Percentiles rank a stretch among this genome's conserved stretches.
These are phyloP conservation scores for Parnassius orleans DNA, from an alignment of 2,888 invertebrate species.

Conservation along the genomic window DNA sequence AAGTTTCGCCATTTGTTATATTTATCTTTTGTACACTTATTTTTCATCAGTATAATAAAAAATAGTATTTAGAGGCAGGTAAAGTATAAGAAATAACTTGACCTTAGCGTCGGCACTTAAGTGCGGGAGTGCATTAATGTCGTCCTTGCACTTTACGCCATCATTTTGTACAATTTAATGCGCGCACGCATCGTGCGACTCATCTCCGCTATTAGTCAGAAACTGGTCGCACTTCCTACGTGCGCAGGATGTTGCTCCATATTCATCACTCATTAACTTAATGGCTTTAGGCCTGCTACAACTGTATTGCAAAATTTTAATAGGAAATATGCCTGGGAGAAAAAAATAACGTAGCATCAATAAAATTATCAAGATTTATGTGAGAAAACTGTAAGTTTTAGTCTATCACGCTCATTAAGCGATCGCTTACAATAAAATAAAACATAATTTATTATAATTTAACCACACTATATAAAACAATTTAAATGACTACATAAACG, in stretches of 20 bases:
- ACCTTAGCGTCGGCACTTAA: constrained; percentile 49
- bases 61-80: constrained; percentile 36
- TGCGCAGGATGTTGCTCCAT: constrained; percentile 74
- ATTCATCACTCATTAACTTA: constrained; percentile 70
- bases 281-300: constrained; percentile 52
- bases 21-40: not conserved
- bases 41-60: constrained; percentile 34
- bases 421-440: not conserved
- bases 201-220: constrained; percentile 70
- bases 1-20: not conserved
- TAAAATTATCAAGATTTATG: constrained; percentile 16
- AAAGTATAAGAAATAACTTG: constrained; percentile 32
- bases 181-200: constrained; percentile 41
- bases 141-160: constrained; percentile 59
- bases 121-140: constrained; percentile 55
- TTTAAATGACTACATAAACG: constrained; percentile 20
- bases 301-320: constrained; percentile 63
- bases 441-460: constrained; percentile 25
- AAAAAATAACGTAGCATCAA: constrained; percentile 27
- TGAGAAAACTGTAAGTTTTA: constrained; percentile 21
- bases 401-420: not conserved
- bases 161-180: constrained; percentile 37
- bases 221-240: constrained; percentile 71
- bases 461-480: constrained; percentile 31
- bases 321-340: constrained; percentile 30